Conservation (phyloP, 2,113 vertebrate species). For the Phyllostomus discolor region DNA sequence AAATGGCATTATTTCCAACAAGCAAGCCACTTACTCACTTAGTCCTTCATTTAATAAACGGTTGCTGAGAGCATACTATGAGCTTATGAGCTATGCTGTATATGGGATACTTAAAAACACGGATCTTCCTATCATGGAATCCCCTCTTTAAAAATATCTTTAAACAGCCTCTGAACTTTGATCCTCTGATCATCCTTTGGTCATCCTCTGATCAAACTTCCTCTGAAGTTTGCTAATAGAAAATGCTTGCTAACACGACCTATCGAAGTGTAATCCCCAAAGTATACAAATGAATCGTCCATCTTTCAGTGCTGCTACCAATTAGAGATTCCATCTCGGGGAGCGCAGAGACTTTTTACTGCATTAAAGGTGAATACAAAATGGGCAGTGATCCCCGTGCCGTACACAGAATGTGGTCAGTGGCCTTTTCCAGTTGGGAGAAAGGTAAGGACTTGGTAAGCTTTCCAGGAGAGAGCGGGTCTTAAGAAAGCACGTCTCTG, state of each 20-base stretch:
- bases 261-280: not conserved
- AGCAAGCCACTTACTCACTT: not conserved
- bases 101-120: not conserved
- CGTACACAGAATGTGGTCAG: not conserved
- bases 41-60: not conserved
- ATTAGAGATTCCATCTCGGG: not conserved
- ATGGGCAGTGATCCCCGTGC: not conserved
- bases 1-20: not conserved
- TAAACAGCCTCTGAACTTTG: too few relatives aligned
- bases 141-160: constrained; percentile 31
- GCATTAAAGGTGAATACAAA: not conserved
- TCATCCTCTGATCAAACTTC: too few relatives aligned
- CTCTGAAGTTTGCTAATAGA: not conserved
- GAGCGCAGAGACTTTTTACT: not conserved
- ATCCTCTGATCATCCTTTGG: too few relatives aligned
- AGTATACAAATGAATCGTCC: not conserved
- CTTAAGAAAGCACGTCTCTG: not conserved
- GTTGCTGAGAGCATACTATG: not conserved
- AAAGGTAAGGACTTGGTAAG: not conserved
- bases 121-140: not conserved
- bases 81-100: not conserved
- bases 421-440: not conserved
- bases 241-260: not conserved
- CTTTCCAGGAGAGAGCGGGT: not conserved
- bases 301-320: not conserved